Percentiles rank a stretch among this genome's conserved stretches.
Evolutionary conservation across 1,140 invertebrate genomes (phyloP).

Genomic region (Drosophila nebulosa): DNA sequence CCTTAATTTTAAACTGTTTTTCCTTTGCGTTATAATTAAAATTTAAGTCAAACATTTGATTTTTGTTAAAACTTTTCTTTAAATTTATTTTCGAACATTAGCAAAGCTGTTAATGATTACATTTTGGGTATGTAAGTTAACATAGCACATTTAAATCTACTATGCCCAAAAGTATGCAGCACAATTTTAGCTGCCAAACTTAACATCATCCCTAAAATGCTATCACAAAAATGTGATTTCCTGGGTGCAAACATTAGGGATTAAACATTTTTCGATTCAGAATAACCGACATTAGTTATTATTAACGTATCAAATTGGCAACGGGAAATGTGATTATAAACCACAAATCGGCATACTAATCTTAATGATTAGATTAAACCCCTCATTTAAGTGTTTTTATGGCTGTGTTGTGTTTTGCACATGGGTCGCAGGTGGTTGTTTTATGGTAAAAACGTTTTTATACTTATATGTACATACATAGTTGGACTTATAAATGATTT

Average conservation of each 20-base stretch:
- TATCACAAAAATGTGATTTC: too few relatives aligned
- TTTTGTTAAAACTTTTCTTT: too few relatives aligned
- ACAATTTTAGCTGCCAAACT: neutral
- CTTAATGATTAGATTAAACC: constrained; percentile 58
- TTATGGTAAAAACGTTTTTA: constrained; percentile 20
- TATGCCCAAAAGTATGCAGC: constrained; percentile 25
- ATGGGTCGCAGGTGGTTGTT: constrained; percentile 9
- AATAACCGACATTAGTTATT: neutral
- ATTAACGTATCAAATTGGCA: constrained; percentile 13
- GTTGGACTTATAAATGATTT: neutral
- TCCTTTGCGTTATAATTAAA: too few relatives aligned
- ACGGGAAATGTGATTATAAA: constrained; percentile 40
- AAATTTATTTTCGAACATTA: too few relatives aligned
- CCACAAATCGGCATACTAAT: constrained; percentile 24
- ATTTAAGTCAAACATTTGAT: too few relatives aligned
- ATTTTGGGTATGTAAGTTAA: too few relatives aligned
- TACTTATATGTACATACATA: neutral
- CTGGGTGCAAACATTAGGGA: too few relatives aligned
- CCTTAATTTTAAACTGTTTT: too few relatives aligned
- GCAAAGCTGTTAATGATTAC: too few relatives aligned
- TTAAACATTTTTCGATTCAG: neutral
- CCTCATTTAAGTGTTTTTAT: constrained; percentile 7
- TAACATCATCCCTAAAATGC: too few relatives aligned
- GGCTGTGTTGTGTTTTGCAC: constrained; percentile 14
- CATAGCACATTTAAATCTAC: too few relatives aligned